phyloP scores from a whole-genome alignment of 2,113 vertebrate genomes.

The Papio anubis region DNA sequence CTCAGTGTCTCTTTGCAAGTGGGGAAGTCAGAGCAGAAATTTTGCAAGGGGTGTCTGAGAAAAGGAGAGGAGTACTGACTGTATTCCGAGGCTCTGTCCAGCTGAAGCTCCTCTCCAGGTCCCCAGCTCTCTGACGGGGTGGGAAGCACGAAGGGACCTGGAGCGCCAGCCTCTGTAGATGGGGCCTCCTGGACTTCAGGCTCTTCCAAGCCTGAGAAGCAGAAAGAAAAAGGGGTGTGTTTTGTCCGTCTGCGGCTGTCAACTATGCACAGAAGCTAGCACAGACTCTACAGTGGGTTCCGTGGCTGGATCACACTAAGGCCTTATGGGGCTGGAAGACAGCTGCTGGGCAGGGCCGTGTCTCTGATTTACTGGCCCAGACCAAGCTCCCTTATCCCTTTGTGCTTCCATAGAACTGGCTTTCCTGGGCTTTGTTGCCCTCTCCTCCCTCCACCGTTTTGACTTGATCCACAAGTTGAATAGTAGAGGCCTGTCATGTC shows the following conservation, averaged over 20 bases:
- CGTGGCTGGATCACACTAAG: accelerated
- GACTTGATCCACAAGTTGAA: neutral
- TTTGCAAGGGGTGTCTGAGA: neutral
- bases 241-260: neutral
- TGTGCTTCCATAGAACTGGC: neutral
- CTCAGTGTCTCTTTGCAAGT: neutral
- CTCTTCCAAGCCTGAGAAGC: slow-evolving; percentile 42
- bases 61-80: slow-evolving; percentile 43
- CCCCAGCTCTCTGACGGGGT: neutral
- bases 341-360: neutral
- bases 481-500: neutral
- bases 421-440: neutral
- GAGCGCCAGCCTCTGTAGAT: accelerated
- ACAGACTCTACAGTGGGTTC: neutral
- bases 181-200: neutral
- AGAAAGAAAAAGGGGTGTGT: neutral
- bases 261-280: neutral
- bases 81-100: neutral
- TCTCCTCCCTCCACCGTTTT: neutral
- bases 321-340: too few relatives aligned
- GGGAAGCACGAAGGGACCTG: neutral
- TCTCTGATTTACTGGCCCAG: neutral
- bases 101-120: neutral
- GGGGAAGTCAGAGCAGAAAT: neutral
- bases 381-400: neutral